These are phyloP conservation scores for Cavia aperea DNA, from an alignment of 2,113 vertebrate genomes.

Conservation along the genomic window DNA sequence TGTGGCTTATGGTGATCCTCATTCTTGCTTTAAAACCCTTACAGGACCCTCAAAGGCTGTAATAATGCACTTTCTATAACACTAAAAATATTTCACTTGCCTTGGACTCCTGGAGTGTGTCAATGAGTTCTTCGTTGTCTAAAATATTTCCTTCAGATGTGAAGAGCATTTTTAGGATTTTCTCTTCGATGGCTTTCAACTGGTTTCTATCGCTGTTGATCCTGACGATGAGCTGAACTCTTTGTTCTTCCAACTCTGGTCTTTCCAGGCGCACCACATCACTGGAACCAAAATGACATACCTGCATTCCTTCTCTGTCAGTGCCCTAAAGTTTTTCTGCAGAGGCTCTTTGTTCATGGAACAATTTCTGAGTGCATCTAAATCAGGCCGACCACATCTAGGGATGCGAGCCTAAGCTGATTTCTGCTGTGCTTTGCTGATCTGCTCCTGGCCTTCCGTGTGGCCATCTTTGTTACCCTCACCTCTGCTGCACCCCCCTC, in stretches of 20 bases:
- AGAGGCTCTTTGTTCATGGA: neutral
- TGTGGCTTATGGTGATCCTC: too few relatives aligned
- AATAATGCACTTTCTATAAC: neutral
- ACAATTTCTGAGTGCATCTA: neutral
- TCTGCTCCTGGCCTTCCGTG: neutral
- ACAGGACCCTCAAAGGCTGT: neutral
- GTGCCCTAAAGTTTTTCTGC: neutral
- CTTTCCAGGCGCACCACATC: conserved; percentile 84
- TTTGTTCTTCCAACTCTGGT: conserved; percentile 82
- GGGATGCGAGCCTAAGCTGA: neutral
- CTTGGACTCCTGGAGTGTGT: conserved; percentile 84
- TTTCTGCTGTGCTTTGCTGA: neutral
- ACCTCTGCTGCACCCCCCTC: neutral
- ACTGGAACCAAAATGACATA: conserved; percentile 65
- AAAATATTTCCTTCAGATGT: conserved; percentile 82
- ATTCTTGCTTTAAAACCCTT: neutral
- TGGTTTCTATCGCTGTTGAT: conserved; percentile 84
- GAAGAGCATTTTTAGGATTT: conserved; percentile 84
- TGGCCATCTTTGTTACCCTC: neutral
- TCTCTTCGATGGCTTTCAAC: conserved; percentile 81
- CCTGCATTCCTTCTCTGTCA: neutral
- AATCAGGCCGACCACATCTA: neutral
- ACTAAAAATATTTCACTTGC: conserved; percentile 55
- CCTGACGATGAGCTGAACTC: conserved; percentile 78
- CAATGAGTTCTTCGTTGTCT: conserved; percentile 83